Conservation (phyloP, 2,797 vertebrate genomes). For the Anguilla anguilla region DNA sequence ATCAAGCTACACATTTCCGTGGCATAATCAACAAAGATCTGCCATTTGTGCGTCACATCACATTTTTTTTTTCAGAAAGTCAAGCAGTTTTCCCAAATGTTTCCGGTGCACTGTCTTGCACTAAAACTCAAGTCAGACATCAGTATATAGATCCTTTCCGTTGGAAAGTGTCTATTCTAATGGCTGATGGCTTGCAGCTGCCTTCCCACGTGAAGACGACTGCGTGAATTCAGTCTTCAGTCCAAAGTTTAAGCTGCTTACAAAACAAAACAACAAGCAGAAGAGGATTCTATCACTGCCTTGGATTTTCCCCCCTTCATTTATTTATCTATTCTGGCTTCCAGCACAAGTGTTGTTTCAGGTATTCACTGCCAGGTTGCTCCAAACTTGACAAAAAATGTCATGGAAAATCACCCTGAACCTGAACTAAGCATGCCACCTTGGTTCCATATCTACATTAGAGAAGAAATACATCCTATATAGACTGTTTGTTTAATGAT, state of each 20-base stretch:
- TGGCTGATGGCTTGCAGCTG: background rate
- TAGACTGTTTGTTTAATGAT: constrained; percentile 18
- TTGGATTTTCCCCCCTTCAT: background rate
- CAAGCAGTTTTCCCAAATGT: background rate
- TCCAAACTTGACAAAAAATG: background rate
- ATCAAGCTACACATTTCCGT: background rate
- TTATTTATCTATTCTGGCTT: background rate
- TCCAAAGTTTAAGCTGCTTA: background rate
- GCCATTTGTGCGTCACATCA: background rate
- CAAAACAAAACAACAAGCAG: background rate
- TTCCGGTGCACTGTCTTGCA: background rate
- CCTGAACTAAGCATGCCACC: background rate
- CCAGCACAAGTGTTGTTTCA: background rate
- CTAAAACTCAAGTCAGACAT: background rate
- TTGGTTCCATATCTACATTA: background rate
- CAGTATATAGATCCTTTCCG: background rate
- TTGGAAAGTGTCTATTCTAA: background rate
- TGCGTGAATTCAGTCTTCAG: background rate
- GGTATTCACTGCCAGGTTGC: too few relatives aligned
- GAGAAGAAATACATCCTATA: background rate
- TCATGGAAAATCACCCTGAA: background rate
- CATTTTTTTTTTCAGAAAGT: background rate
- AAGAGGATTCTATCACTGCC: background rate
- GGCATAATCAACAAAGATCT: background rate
- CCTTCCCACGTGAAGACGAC: background rate